Evolutionary conservation across 2,888 invertebrate species (phyloP).

Genomic region (Elegia similella): DNA sequence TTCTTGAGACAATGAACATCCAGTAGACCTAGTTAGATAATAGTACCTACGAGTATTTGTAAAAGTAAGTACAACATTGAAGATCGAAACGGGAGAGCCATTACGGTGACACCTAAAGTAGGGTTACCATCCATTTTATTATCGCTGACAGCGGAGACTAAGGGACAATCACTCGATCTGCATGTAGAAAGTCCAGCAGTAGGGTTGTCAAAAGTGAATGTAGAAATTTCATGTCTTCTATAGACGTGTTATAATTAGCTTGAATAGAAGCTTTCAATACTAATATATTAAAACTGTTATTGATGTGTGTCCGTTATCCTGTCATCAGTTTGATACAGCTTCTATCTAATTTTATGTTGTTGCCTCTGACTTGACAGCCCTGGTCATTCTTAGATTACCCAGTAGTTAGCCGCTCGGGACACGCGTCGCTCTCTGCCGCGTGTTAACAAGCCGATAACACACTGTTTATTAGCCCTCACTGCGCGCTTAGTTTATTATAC

Average conservation of each 20-base stretch:
- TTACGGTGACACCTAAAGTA: background rate
- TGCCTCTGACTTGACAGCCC: too few species aligned
- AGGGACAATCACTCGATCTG: slow-evolving; percentile 9
- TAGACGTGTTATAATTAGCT: too few species aligned
- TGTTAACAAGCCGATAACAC: slow-evolving; percentile 59
- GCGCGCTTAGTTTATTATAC: slow-evolving; percentile 1
- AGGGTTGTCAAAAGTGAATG: background rate
- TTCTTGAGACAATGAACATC: too few species aligned
- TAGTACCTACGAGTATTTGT: too few species aligned
- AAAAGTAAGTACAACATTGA: background rate
- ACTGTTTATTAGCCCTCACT: slow-evolving; percentile 43
- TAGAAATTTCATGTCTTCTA: too few species aligned
- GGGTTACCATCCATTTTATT: slow-evolving; percentile 1
- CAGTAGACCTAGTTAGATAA: too few species aligned
- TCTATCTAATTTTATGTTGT: too few species aligned
- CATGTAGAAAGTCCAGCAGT: background rate
- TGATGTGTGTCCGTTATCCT: too few species aligned
- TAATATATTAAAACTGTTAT: too few species aligned
- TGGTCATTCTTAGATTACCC: background rate
- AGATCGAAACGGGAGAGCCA: background rate
- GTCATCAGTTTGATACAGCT: too few species aligned
- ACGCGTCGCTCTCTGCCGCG: slow-evolving; percentile 39
- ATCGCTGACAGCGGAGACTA: slow-evolving; percentile 1
- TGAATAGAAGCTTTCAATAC: too few species aligned
- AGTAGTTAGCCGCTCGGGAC: slow-evolving; percentile 21